Base-by-base conservation (phyloP, 2,888 invertebrate species). In the Hipparchia semele region DNA sequence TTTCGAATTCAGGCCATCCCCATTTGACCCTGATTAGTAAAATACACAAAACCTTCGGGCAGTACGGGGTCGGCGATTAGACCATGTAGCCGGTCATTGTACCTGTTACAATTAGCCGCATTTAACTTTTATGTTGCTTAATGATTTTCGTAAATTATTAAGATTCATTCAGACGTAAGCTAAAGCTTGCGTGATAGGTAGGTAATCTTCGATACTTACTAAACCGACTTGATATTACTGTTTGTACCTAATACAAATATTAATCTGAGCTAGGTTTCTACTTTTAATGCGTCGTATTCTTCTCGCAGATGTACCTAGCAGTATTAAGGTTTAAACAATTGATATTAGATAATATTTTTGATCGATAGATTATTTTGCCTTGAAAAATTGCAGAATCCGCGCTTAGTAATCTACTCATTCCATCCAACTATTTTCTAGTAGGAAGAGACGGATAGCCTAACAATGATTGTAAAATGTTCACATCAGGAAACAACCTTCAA, bases 401-500 rank as follows among this genome's bases (percentile, higher is more conserved):
- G 54, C 23, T 13, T 56, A 56, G 8, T 60, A 6, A 6, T 23
- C 49, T 13, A 54, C 51, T 23, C 23, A 2, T 54, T 49, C 12
- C 7, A 33, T 66, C 13, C 53, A 45, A n/a, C 12, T n/a, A 66
- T 6, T 5, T 33, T 12, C 12, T 54, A 66, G 23, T 13, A 49
- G 62, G 62, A 62, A 49, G 49, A n/a, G 12, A 61, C 61, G 49
- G 13, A 49, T n/a, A 9, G 7, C 5, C 51, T 33, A 53, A n/a
- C 46, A 39, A 60, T 12, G 7, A 53, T 45, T 45, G 60, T 69
- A 6, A 53, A 69, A 53, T 72, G 68, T 70, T 76, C 68, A 6
- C 46, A 69, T 62, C 67, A 81, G 86, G 80, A 81, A 86, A 82
- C 78, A 84, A 79, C 72, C 87, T 82, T 79, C 92, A 81, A 84